Conservation (phyloP, 2,888 invertebrate species). For the Protonemura montana region DNA sequence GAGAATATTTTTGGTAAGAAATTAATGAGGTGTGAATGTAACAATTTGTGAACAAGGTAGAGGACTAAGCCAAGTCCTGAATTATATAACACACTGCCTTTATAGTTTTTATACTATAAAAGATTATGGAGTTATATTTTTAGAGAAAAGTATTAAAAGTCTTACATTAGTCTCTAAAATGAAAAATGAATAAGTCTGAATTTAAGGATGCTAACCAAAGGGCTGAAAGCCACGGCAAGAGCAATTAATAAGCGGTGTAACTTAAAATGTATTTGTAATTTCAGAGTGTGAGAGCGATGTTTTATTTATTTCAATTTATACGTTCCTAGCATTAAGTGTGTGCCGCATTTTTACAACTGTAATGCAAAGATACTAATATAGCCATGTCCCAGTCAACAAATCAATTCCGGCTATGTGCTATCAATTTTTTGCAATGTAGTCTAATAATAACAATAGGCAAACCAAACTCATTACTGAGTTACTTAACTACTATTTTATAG, state of each 20-base stretch:
- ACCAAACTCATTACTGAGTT: not conserved
- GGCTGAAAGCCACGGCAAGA: not conserved
- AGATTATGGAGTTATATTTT: not conserved
- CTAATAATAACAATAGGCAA: not conserved
- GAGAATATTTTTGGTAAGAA: not conserved
- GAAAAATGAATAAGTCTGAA: not conserved
- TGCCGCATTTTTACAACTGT: not conserved
- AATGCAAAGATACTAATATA: not conserved
- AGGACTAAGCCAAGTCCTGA: not conserved
- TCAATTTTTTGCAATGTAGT: not conserved
- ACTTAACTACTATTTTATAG: not conserved
- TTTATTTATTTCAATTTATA: not conserved
- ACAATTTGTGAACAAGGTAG: not conserved
- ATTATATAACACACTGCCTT: not conserved
- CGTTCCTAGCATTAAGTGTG: constrained; percentile 4
- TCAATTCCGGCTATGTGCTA: not conserved
- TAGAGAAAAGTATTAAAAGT: not conserved
- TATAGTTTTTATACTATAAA: constrained; percentile 7
- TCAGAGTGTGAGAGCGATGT: not conserved
- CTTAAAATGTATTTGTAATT: not conserved
- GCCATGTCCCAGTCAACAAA: not conserved
- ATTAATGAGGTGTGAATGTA: not conserved
- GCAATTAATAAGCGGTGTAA: not conserved
- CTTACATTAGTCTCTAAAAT: not conserved
- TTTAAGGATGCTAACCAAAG: not conserved